phyloP scores from a whole-genome alignment of 1,140 invertebrate genomes.

The Zophobas atratus region DNA sequence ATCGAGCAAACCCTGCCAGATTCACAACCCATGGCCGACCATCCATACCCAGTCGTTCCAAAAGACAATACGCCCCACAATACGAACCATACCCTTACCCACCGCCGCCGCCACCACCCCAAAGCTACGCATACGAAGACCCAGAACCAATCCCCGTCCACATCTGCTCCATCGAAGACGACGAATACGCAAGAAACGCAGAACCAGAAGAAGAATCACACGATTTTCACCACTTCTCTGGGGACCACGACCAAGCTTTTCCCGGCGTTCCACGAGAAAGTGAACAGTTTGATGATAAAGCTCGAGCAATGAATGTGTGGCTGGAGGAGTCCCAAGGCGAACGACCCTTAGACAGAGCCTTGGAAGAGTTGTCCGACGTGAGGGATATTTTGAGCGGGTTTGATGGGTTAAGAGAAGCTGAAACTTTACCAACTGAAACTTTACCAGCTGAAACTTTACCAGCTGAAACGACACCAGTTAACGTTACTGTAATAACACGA shows the following conservation, averaged over 20 bases:
- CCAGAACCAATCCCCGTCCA: constrained; percentile 4
- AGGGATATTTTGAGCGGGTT: neutral
- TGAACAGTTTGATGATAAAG: no score
- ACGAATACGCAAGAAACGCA: neutral
- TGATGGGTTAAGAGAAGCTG: neutral
- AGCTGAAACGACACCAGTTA: no score
- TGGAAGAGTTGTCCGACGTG: neutral
- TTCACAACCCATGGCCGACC: constrained; percentile 6
- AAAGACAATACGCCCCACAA: constrained; percentile 10
- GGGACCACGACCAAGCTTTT: no score
- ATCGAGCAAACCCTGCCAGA: constrained; percentile 24
- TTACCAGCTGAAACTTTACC: no score
- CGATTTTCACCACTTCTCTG: neutral
- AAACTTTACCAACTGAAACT: no score
- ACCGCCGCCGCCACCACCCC: neutral
- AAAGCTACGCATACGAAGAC: neutral
- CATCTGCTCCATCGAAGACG: constrained; percentile 8
- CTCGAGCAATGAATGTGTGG: no score
- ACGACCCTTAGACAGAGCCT: neutral
- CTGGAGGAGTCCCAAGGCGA: no score
- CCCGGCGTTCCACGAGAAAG: no score
- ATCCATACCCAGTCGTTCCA: neutral
- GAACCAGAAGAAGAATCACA: neutral
- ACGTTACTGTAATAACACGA: no score
- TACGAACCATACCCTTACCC: neutral